Evolutionary conservation across 1,140 invertebrate genomes (phyloP).

Genomic region (Pteromalus puparum): DNA sequence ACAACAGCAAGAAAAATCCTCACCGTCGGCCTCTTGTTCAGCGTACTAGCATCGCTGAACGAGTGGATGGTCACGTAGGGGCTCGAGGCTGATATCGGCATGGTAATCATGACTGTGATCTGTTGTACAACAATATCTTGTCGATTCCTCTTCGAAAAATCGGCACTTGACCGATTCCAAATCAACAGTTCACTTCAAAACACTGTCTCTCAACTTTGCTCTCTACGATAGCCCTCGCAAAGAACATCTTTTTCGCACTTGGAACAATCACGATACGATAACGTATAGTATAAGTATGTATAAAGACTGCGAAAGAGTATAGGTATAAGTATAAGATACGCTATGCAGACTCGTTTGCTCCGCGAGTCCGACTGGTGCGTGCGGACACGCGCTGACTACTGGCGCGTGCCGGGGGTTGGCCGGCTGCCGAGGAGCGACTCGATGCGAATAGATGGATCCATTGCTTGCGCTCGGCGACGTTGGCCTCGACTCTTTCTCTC

Average conservation of each 20-base stretch:
- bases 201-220: neutral
- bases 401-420: conserved; percentile 6
- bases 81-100: conserved; percentile 69
- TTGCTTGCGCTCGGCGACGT: neutral
- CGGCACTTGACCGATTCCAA: neutral
- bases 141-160: neutral
- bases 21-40: conserved; percentile 67
- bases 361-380: neutral
- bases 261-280: no score
- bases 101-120: conserved; percentile 67
- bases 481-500: neutral
- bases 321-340: neutral
- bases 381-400: neutral
- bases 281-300: no score
- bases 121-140: neutral
- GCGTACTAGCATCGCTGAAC: conserved; percentile 69
- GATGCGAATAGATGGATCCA: conserved; percentile 8
- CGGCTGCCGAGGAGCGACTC: conserved; percentile 1
- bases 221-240: neutral
- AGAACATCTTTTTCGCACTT: neutral
- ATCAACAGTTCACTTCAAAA: neutral
- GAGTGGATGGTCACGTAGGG: conserved; percentile 70
- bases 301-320: neutral
- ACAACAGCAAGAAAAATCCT: conserved; percentile 39
- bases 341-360: neutral